Conservation (phyloP, 1,140 invertebrate genomes). For the Pinna nobilis region DNA sequence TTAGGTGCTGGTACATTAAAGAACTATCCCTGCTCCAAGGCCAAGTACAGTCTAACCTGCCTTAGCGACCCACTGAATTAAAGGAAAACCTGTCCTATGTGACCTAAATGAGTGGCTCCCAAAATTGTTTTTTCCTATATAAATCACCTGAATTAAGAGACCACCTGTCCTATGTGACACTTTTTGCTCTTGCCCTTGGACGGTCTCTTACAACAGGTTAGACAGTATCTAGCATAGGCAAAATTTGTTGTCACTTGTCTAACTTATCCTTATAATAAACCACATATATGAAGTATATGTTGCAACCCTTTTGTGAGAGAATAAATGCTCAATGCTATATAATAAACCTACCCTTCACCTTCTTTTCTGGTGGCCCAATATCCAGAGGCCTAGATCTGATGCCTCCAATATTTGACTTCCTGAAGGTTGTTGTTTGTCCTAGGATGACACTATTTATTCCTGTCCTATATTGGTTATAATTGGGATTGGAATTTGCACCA, state of each 20-base stretch:
- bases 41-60: no score
- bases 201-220: background rate
- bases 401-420: conserved; percentile 20
- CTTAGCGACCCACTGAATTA: no score
- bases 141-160: no score
- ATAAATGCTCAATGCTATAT: background rate
- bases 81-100: no score
- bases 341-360: background rate
- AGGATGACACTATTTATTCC: conserved; percentile 27
- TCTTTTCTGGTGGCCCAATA: background rate
- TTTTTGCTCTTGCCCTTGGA: no score
- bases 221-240: no score
- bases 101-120: no score
- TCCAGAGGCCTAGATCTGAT: background rate
- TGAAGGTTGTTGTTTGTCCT: conserved; percentile 20
- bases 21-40: no score
- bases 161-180: no score
- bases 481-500: conserved; percentile 25
- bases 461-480: conserved; percentile 22
- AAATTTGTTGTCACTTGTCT: background rate
- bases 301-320: background rate
- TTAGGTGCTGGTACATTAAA: no score
- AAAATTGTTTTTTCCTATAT: no score
- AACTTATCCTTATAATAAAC: background rate
- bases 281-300: background rate